A percentile compares a stretch with the other conserved stretches of the same genome.
Evolutionary conservation across 2,888 invertebrate genomes (phyloP).

Genomic region (Aspidiotus rigidus): DNA sequence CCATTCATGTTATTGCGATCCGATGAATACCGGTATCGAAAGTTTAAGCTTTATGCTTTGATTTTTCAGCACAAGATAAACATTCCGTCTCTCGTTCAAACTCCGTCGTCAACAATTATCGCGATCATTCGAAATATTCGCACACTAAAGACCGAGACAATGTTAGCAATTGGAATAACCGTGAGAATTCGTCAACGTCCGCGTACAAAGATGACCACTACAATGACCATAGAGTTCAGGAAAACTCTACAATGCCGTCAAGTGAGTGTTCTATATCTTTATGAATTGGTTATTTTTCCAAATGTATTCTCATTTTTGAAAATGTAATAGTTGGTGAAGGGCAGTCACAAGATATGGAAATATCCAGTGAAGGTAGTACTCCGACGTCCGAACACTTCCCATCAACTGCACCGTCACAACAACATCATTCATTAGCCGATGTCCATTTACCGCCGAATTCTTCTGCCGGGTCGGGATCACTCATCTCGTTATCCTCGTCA

Average conservation of each 20-base stretch:
- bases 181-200: slow-evolving; percentile 5
- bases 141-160: slow-evolving; percentile 11
- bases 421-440: slow-evolving; percentile 35
- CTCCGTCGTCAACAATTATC: slow-evolving; percentile 24
- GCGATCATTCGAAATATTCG: not conserved
- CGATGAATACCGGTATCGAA: no score
- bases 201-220: slow-evolving; percentile 27
- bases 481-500: not conserved
- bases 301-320: not conserved
- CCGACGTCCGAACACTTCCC: slow-evolving; percentile 64
- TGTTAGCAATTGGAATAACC: slow-evolving; percentile 19
- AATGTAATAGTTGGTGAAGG: slow-evolving; percentile 42
- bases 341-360: slow-evolving; percentile 80
- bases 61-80: slow-evolving; percentile 27
- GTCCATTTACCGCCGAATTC: slow-evolving; percentile 29
- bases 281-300: not conserved
- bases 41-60: no score
- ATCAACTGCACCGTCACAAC: slow-evolving; percentile 46
- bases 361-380: slow-evolving; percentile 82
- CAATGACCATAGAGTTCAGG: slow-evolving; percentile 21
- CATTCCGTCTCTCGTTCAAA: slow-evolving; percentile 28
- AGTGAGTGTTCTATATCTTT: not conserved
- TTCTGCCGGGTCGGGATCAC: slow-evolving; percentile 14
- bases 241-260: slow-evolving; percentile 13
- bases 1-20: no score